Conservation (phyloP, 1,140 invertebrate genomes). For the Apocrypta bakeri region DNA sequence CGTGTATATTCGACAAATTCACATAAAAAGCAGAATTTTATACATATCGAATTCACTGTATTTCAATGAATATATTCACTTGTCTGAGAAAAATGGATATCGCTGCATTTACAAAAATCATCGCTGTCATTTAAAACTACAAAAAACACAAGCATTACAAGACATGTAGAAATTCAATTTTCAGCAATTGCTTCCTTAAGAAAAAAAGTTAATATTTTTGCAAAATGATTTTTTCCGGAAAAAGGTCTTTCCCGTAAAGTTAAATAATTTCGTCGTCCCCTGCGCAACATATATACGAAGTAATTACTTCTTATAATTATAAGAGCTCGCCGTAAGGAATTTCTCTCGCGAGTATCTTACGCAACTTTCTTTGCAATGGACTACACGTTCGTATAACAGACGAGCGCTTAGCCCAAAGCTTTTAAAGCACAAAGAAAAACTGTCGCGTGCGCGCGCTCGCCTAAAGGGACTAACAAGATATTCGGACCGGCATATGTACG, state of each 20-base stretch:
- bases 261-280: not conserved
- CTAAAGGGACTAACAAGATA: not conserved
- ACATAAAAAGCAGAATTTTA: not conserved
- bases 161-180: too few relatives aligned
- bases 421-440: not conserved
- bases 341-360: not conserved
- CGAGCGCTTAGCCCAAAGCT: not conserved
- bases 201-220: too few relatives aligned
- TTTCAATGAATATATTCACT: not conserved
- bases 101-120: too few relatives aligned
- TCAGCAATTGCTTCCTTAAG: too few relatives aligned
- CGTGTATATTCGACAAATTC: not conserved
- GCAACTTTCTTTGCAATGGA: not conserved
- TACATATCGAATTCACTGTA: not conserved
- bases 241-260: not conserved
- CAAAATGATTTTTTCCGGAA: too few relatives aligned
- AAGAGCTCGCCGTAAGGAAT: not conserved
- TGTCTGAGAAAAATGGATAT: not conserved
- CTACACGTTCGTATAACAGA: not conserved
- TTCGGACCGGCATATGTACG: not conserved
- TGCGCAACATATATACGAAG: not conserved
- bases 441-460: too few relatives aligned
- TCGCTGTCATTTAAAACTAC: not conserved
- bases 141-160: too few relatives aligned
- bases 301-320: too few relatives aligned